A percentile compares a stretch with the other conserved stretches of the same genome.
phyloP scores from a whole-genome alignment of 2,888 invertebrate genomes.

The Ischnus inquisitorius region DNA sequence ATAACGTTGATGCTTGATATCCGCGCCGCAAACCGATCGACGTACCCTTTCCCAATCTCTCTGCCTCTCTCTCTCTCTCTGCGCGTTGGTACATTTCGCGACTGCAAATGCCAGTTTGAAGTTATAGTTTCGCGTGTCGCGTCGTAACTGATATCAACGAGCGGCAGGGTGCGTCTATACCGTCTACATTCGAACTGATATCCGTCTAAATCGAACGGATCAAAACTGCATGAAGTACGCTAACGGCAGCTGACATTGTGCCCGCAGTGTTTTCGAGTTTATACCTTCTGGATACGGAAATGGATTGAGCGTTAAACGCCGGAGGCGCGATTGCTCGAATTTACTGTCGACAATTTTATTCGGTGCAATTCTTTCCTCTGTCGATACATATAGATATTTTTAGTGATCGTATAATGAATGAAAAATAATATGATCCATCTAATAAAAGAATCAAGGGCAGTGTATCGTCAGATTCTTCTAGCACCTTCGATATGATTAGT shows the following conservation, averaged over 20 bases:
- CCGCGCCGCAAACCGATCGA: conserved; percentile 8
- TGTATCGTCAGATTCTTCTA: too few species aligned
- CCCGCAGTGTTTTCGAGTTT: background rate
- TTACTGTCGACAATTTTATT: background rate
- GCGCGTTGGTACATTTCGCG: background rate
- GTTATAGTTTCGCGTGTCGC: conserved; percentile 15
- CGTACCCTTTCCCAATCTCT: background rate
- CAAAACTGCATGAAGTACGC: background rate
- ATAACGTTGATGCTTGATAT: conserved; percentile 42
- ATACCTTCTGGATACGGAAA: background rate
- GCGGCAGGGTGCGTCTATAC: background rate
- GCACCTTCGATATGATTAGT: too few species aligned
- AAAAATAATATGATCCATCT: too few species aligned
- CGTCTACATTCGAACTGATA: conserved; percentile 1
- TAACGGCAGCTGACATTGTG: background rate
- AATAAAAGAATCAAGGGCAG: too few species aligned
- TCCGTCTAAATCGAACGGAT: background rate
- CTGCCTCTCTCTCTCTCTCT: background rate
- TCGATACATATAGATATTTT: too few species aligned
- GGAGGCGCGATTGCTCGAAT: background rate
- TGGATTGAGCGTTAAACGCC: background rate
- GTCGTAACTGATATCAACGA: conserved; percentile 36
- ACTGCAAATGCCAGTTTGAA: conserved; percentile 11
- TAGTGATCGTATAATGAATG: too few species aligned
- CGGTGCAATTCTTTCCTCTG: background rate